Percentiles rank a stretch among this genome's conserved stretches.
Evolutionary conservation across 1,140 invertebrate genomes (phyloP).

Genomic region (Onthophagus taurus): DNA sequence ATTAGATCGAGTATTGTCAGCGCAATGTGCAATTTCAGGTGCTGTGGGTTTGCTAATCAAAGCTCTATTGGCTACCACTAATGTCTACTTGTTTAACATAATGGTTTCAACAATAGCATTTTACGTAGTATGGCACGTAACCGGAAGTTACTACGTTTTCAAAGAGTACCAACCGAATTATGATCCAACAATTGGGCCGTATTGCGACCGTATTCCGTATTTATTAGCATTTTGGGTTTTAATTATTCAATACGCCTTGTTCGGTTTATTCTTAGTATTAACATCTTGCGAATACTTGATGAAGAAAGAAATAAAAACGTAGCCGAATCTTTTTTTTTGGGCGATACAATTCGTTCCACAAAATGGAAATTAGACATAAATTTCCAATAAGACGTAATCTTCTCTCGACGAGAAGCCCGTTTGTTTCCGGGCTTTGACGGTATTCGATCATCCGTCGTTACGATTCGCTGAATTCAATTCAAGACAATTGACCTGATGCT

Average conservation of each 20-base stretch:
- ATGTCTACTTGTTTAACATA: slow-evolving; percentile 25
- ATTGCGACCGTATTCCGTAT: slow-evolving; percentile 31
- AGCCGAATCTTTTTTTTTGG: too few relatives aligned
- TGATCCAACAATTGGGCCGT: slow-evolving; percentile 18
- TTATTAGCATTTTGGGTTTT: slow-evolving; percentile 33
- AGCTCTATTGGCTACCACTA: slow-evolving; percentile 16
- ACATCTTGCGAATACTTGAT: not conserved
- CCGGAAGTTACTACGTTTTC: slow-evolving; percentile 29
- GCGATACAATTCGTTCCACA: too few relatives aligned
- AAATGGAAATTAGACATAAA: too few relatives aligned
- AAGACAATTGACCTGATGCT: too few relatives aligned
- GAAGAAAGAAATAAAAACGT: slow-evolving; percentile 2
- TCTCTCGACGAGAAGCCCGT: too few relatives aligned
- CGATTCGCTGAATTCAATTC: too few relatives aligned
- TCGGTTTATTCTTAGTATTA: not conserved
- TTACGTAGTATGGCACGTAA: slow-evolving; percentile 23
- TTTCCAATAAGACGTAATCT: too few relatives aligned
- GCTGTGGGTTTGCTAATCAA: slow-evolving; percentile 18
- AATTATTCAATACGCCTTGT: slow-evolving; percentile 25
- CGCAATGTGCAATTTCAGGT: slow-evolving; percentile 13
- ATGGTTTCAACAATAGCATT: slow-evolving; percentile 20
- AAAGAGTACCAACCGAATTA: slow-evolving; percentile 33
- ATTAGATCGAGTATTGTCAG: not conserved
- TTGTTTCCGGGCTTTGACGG: too few relatives aligned
- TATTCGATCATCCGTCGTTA: too few relatives aligned